Percentiles rank a stretch among this genome's conserved stretches.
Conservation (phyloP, 1,140 invertebrate species). For the Vanessa tameamea region DNA sequence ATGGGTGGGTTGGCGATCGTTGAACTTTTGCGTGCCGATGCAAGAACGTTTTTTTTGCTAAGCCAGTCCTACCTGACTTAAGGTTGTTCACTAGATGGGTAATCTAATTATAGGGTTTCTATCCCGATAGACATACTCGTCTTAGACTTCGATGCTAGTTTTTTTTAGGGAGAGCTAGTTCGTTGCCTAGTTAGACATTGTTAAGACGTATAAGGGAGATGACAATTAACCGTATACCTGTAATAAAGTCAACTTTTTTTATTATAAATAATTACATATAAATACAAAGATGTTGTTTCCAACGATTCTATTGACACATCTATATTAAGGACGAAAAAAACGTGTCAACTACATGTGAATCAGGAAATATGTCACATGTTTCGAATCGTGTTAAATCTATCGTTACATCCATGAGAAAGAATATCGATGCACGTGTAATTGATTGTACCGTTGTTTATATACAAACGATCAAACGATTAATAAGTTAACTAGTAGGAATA, state of each 20-base stretch:
- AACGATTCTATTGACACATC: background rate
- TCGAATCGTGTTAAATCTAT: constrained; percentile 19
- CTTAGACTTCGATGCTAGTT: constrained; percentile 47
- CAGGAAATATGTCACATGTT: constrained; percentile 28
- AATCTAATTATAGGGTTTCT: constrained; percentile 69
- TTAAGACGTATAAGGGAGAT: constrained; percentile 2
- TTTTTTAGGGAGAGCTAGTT: constrained; percentile 38
- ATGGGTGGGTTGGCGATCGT: constrained; percentile 54
- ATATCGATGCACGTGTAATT: constrained; percentile 39
- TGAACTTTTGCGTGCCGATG: constrained; percentile 59
- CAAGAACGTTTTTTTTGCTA: constrained; percentile 62
- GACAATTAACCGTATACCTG: background rate
- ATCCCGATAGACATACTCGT: constrained; percentile 44
- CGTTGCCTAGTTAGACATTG: constrained; percentile 16
- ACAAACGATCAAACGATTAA: background rate
- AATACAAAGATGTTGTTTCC: constrained; percentile 4
- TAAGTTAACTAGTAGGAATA: constrained; percentile 15
- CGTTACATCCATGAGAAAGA: constrained; percentile 12
- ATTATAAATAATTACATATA: background rate
- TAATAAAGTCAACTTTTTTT: background rate
- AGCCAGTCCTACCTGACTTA: constrained; percentile 55
- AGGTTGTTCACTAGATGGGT: constrained; percentile 57
- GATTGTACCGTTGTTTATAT: constrained; percentile 12
- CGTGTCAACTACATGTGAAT: constrained; percentile 4
- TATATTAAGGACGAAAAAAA: constrained; percentile 3